phyloP scores from a whole-genome alignment of 2,797 vertebrate genomes.

The Phrynocephalus forsythii region DNA sequence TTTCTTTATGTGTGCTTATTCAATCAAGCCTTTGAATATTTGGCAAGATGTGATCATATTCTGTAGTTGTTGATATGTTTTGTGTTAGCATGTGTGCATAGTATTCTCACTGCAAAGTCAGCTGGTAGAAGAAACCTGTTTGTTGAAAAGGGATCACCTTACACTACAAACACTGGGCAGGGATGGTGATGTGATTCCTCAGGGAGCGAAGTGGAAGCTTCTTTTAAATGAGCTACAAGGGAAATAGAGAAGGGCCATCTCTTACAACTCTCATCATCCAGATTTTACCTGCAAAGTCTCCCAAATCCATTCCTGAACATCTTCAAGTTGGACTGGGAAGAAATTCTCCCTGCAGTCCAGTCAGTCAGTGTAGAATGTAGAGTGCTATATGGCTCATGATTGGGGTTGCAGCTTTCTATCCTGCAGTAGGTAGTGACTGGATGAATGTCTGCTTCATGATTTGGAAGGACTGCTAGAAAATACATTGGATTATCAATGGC shows the following conservation, averaged over 20 bases:
- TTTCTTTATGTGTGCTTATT: neutral
- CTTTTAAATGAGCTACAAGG: neutral
- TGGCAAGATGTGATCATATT: too few relatives aligned
- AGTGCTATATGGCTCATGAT: neutral
- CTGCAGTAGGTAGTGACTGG: neutral
- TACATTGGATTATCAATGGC: neutral
- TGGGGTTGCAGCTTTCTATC: neutral
- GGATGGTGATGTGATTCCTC: too few relatives aligned
- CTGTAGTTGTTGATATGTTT: neutral
- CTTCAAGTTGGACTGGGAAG: neutral
- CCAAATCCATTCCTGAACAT: neutral
- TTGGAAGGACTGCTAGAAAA: too few relatives aligned
- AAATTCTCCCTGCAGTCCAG: neutral
- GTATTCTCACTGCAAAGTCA: neutral
- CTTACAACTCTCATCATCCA: too few relatives aligned
- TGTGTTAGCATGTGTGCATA: neutral
- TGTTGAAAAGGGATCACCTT: too few relatives aligned
- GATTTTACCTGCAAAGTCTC: neutral
- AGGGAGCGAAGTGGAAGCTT: neutral
- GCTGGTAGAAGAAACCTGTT: too few relatives aligned
- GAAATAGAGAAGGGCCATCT: neutral
- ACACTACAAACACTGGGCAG: too few relatives aligned
- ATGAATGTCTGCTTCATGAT: neutral
- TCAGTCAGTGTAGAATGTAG: neutral
- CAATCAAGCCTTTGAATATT: too few relatives aligned